Evolutionary conservation across 2,888 invertebrate genomes (phyloP), one percentile per base, ranked within the genome.

Genomic region (Dynastes grantii): DNA sequence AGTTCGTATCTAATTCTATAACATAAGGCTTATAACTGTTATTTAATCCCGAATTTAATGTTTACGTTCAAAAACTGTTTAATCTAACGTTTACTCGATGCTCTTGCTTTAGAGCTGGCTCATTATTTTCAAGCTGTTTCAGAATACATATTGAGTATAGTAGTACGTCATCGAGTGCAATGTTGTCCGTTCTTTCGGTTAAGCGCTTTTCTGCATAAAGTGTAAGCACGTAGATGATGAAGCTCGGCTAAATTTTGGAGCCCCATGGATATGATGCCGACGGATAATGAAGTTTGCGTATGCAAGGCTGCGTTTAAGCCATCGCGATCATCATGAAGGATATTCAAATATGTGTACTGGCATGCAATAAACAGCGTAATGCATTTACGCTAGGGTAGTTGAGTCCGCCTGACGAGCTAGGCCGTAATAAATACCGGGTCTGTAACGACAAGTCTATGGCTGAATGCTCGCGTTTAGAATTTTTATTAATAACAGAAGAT

Each of bases 201-300:
- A 37, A 45, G 40, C 16, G 58, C 58, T 2, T 53, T 55, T 32
- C 22, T 27, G 55, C 22, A 61, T 58, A 73, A 58, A 73, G 40
- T 73, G 40, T 45, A 13, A 37, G 68, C 68, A 49, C 49, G 67
- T 67, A 67, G 68, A 73, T 58, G 73, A 40, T 73, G 61, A 40
- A 61, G 22, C 40, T 13, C 37, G 71, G 40, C 40, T 13, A 61
- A 73, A 73, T 32, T 73, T 73, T 40, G 16, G 22, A 40, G 61
- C 40, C 6, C 45, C 27, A 16, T 40, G 40, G 40, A 11, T 58
- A 73, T 27, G 73, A 61, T 40, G 55, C 27, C 51, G 76, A 53
- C 58, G 79, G 71, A 79, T 84, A 84, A 84, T 84, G 83, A 84
- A 83, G 84, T 84, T 84, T 84, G 83, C 83, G 82, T 84, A 84